These are phyloP conservation scores for Panthera uncia DNA, from an alignment of 2,113 vertebrate genomes.

Conservation along the genomic window DNA sequence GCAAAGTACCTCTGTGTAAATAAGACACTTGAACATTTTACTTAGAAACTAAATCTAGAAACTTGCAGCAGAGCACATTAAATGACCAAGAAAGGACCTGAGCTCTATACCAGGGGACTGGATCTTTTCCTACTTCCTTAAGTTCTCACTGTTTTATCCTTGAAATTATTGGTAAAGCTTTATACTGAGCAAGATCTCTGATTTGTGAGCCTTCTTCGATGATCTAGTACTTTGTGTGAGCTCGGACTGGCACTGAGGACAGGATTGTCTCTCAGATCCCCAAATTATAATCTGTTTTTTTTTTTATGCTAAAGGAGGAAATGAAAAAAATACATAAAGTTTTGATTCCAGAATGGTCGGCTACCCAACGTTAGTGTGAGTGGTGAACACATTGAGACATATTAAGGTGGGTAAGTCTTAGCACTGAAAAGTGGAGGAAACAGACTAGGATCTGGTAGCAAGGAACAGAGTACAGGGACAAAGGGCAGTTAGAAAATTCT, in stretches of 20 bases:
- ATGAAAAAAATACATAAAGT: background rate
- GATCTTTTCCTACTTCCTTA: background rate
- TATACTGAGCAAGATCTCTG: background rate
- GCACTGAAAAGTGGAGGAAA: background rate
- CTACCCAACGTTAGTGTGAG: background rate
- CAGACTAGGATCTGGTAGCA: background rate
- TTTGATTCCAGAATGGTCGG: background rate
- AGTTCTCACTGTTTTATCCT: background rate
- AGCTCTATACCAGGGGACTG: rapidly evolving
- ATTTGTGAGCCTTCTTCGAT: background rate
- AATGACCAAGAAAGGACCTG: background rate
- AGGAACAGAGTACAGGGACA: background rate
- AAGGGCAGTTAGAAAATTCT: background rate
- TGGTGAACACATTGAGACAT: background rate
- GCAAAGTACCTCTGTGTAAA: background rate
- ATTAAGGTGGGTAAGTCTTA: background rate
- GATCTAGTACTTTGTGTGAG: background rate
- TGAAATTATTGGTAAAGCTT: background rate
- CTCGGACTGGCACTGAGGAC: background rate
- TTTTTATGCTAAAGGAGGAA: background rate
- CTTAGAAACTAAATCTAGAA: background rate
- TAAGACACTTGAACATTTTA: background rate
- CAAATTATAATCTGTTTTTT: background rate
- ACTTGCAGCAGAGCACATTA: background rate
- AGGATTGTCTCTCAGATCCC: background rate